Evolutionary conservation across 2,113 vertebrate species (phyloP), one percentile per base, ranked within the genome.

Genomic region (Motacilla alba): DNA sequence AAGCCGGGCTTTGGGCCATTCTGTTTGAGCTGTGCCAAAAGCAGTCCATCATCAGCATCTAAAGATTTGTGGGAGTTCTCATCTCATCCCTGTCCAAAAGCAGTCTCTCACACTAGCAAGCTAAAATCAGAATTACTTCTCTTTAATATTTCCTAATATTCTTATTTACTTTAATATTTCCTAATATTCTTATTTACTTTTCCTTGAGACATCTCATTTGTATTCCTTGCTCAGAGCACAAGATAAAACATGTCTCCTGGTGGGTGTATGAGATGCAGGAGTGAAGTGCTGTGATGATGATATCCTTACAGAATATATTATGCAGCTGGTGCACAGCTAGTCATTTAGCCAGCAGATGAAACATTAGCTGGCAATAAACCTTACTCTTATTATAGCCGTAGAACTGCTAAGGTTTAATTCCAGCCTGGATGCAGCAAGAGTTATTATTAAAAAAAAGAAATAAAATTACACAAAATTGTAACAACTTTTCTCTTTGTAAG

Each of bases 321-420:
- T 93, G 79, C 93, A 96, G 92, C 94, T 97, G 94, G 90, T 94
- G 66, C 85, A 92, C 90, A 94, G 90, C 92, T 90, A 92, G 83
- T 93, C 90, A 93, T 95, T 72, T 63, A 96, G 69, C 63, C 82
- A 94, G 88, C 56, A 96, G 79, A 96, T 93, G 82, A 96, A 94
- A 93, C 79, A 92, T 68, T 90, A 82, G 67, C 67, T 95, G 96
- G 93, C 89, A 93, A 81, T 83, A 93, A 95, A 93, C 64, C 39
- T 92, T 55, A 50, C 49, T 94, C 75, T 86, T 96, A 94, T 91
- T 93, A 94, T 74, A 96, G 90, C 52, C 1, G 0, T 27, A 33
- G 56, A 90, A 81, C 62, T 63, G 83, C 60, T 78, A 77, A 74
- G 50, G 82, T 83, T 94, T 95, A 72, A 89, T 93, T 95, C 76